Base-by-base conservation (phyloP, 1,140 invertebrate genomes). In the Platyura marginata region DNA sequence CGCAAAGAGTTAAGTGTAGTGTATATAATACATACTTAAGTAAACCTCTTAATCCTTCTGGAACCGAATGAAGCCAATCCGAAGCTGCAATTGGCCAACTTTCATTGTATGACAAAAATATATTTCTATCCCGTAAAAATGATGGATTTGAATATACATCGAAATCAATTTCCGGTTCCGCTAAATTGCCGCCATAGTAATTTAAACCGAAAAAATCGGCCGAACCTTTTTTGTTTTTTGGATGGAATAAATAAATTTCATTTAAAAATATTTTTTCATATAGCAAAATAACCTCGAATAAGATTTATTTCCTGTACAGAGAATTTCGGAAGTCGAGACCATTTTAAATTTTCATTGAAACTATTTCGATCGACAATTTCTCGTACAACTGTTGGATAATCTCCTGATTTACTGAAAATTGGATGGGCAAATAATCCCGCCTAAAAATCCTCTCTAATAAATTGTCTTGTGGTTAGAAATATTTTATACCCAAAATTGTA, bases 361-460 rank as follows among this genome's bases (percentile, higher is more conserved):
- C 72, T 79, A 41, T 69, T 74, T 9, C 45, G 52, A 39, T 54
- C 67, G 40, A 77, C 60, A 29, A 62, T 52, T 11, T 58, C 49
- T 41, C 69, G 65, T 69, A 80, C 72, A 0, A 71, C 44, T 18
- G 51, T 45, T 1, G 77, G 74, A 55, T 79, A 81, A 51, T 78
- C 71, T 0, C 78, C 77, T 0, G 56, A 45, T 41, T 54, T 40
- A 0, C 66, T 66, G 56, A 70, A 71, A 44, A 79, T 70, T n/a
- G 74, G 73, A 52, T 79, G 57, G 0, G 70, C 66, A 42, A 67
- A 69, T 74, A 73, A 77, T 11, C 78, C 78, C 33, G 67, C 59
- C 69, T 74, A 51, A 34, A 65, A 62, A 33, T 68, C 59, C 38
- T 67, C 61, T 5, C n/a, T n/a, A n/a, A n/a, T n/a, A n/a, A n/a